Base-by-base conservation (phyloP, 53 echinoderm and acorn worm species). In the Crossaster papposus region DNA sequence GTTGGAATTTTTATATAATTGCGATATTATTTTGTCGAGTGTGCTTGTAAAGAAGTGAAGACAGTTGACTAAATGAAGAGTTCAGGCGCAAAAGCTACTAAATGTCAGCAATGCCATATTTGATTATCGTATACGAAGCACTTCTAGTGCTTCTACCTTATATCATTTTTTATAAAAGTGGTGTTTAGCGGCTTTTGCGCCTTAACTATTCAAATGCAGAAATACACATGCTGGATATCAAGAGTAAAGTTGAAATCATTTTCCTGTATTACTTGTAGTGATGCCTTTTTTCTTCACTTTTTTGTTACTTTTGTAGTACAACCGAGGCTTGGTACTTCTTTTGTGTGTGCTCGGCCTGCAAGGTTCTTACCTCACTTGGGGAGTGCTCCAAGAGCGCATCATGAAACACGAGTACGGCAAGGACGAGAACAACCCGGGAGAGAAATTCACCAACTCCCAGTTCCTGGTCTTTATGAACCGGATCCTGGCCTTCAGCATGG, bases 381-480 rank as follows among this genome's bases (percentile, higher is more conserved):
- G 98, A 33, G 92, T 97, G 2, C 96, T 97, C 33, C 96, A 97
- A 79, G 98, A 97, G 89, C 93, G 98, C 50, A 96, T 97, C 75
- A 97, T 97, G 98, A 96, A 95, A 35, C 98, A 97, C 36, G 98
- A 96, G 73, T 97, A 97, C 65, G 98, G 98, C 72, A 96, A 95
- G 70, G 92, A 94, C 31, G 95, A 89, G 0, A 91, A 32, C 26
- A 89, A 91, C 23, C 92, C 97, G 12, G 97, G 97, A 12, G 97
- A 97, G 85, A 97, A 91, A 71, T 97, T 97, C 92, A 85, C 86
- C 81, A 97, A 97, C 80, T 97, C 98, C 17, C 98, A 96, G 86
- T 97, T 97, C 89, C 89, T 97, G 28, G 98, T 97, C 50, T 97
- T 97, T 79, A 97, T 97, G 98, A 97, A 97, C 73, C 94, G 98